Base-by-base conservation (phyloP, 2,113 vertebrate species). In the Gopherus evgoodei region DNA sequence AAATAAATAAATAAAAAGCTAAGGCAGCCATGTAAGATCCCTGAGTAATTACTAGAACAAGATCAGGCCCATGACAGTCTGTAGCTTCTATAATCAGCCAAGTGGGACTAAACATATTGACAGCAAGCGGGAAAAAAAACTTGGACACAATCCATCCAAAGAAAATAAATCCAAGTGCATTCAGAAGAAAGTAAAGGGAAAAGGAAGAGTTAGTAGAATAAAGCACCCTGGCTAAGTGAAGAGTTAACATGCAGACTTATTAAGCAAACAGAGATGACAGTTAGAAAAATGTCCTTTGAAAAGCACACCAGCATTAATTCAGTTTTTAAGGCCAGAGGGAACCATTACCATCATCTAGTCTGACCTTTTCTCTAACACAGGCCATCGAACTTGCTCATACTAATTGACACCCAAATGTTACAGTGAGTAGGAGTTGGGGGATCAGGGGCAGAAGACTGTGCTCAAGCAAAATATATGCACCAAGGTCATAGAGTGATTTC, bases 21-120 rank as follows among this genome's bases (percentile, higher is more conserved):
- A 78, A 7, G 24, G 38, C 42, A 44, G 42, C 24, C 47, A 24
- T 47, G 24, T 14, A 47, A 27, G 42, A 76, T 25, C 57, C 47
- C 47, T 65, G 59, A 31, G 27, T 47, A 50, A 65, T 31, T 49
- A 35, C 27, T 22, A 50, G 44, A 65, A 27, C 53, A 81, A 10
- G 47, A n/a, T 1, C 24, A 38, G 44, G 52, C n/a, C 24, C 52
- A 0, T 83, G 72, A 29, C 5, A 86, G 21, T 27, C 6, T 81
- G 8, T 82, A 76, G 38, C 54, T 90, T 69, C 56, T 78, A 11
- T 4, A 3, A 52, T 50, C 50, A 81, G 0, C 9, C 0, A 0
- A 52, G 29, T 35, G 65, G 54, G 29, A 84, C 29, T 47, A 54
- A 21, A 87, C 52, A 10, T 38, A 38, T 1, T 82, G 13, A 9